A percentile compares a stretch with the other conserved stretches of the same genome.
phyloP scores from a whole-genome alignment of 2,888 invertebrate genomes.

The Clanis bilineata region DNA sequence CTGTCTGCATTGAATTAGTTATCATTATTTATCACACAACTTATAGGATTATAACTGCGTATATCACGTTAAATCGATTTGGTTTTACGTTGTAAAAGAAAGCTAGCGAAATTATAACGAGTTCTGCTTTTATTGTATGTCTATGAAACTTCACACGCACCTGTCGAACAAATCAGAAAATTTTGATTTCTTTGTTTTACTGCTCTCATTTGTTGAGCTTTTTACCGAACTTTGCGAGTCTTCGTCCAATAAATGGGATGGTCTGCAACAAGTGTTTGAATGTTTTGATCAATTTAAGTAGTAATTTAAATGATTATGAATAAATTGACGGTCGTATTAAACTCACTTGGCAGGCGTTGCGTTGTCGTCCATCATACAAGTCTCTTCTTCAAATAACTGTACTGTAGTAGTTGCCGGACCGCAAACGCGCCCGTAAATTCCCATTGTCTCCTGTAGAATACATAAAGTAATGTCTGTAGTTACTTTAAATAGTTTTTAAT shows the following conservation, averaged over 20 bases:
- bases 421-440: slow-evolving; percentile 75
- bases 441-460: slow-evolving; percentile 66
- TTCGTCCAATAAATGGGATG: slow-evolving; percentile 83
- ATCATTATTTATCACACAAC: too few species aligned
- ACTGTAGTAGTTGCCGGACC: slow-evolving; percentile 77
- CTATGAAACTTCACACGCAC: slow-evolving; percentile 38
- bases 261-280: slow-evolving; percentile 46
- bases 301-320: not conserved
- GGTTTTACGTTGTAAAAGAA: too few species aligned
- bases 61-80: too few species aligned
- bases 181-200: slow-evolving; percentile 74
- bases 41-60: too few species aligned
- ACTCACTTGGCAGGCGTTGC: slow-evolving; percentile 76
- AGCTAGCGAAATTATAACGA: not conserved
- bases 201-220: slow-evolving; percentile 87
- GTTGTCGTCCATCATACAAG: slow-evolving; percentile 88
- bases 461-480: not conserved
- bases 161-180: slow-evolving; percentile 77
- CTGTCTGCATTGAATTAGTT: too few species aligned
- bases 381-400: slow-evolving; percentile 87
- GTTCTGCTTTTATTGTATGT: not conserved
- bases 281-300: too few species aligned
- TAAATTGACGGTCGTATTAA: not conserved
- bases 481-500: too few species aligned
- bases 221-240: slow-evolving; percentile 92